phyloP scores from a whole-genome alignment of 2,888 invertebrate genomes.

The Blomia tropicalis region DNA sequence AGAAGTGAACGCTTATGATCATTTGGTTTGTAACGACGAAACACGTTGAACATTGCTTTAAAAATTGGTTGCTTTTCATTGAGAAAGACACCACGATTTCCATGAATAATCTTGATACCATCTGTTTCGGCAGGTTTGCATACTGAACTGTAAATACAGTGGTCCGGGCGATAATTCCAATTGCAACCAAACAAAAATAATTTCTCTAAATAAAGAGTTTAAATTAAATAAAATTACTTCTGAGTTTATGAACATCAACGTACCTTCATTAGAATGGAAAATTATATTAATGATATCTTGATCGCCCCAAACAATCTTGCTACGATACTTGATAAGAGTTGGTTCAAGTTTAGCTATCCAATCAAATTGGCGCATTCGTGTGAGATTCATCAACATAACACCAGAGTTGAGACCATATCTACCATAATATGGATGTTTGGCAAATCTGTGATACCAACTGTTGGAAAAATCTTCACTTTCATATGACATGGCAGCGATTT shows the following conservation, averaged over 20 bases:
- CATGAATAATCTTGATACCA: conserved; percentile 72
- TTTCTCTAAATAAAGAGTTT: conserved; percentile 44
- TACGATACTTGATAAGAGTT: conserved; percentile 64
- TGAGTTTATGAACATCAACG: conserved; percentile 24
- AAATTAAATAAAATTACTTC: conserved; percentile 9
- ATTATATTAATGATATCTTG: conserved; percentile 86
- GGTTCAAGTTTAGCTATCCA: conserved; percentile 72
- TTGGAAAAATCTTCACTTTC: conserved; percentile 82
- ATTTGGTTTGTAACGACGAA: conserved; percentile 41
- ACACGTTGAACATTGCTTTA: conserved; percentile 49
- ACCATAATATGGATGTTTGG: conserved; percentile 54
- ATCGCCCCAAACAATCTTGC: conserved; percentile 88
- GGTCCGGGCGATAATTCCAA: conserved; percentile 83
- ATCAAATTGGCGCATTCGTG: conserved; percentile 64
- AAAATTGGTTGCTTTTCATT: conserved; percentile 71
- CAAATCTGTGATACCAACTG: conserved; percentile 91
- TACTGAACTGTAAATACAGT: conserved; percentile 84
- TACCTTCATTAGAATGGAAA: conserved; percentile 63
- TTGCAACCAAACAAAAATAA: conserved; percentile 63
- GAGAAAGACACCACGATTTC: conserved; percentile 61
- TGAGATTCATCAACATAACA: conserved; percentile 92
- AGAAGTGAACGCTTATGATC: not conserved
- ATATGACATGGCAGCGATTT: conserved; percentile 68
- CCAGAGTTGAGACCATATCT: conserved; percentile 77
- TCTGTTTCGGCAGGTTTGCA: conserved; percentile 52